Conservation (phyloP, 2,797 vertebrate species). For the Pampus argenteus region DNA sequence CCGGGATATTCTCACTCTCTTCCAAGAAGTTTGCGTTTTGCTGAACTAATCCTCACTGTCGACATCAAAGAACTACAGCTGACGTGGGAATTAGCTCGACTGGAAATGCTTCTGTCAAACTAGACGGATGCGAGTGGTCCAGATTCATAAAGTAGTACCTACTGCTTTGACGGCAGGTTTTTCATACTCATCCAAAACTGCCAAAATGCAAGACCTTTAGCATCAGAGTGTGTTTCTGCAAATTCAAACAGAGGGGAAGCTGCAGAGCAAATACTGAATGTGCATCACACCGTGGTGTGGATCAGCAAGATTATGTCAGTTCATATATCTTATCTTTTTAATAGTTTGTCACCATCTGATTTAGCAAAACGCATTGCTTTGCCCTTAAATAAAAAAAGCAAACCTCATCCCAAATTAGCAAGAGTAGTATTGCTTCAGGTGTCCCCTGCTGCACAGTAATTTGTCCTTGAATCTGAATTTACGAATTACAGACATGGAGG, state of each 20-base stretch:
- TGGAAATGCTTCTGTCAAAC: slow-evolving; percentile 69
- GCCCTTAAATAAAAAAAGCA: neutral
- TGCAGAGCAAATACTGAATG: slow-evolving; percentile 35
- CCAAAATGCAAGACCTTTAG: slow-evolving; percentile 35
- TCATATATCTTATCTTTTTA: slow-evolving; percentile 43
- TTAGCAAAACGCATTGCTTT: slow-evolving; percentile 34
- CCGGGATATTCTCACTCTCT: slow-evolving; percentile 46
- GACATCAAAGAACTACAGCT: slow-evolving; percentile 62
- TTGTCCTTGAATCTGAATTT: slow-evolving; percentile 3
- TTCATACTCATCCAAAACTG: slow-evolving; percentile 45
- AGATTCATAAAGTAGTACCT: slow-evolving; percentile 59
- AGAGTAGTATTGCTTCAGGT: slow-evolving; percentile 5
- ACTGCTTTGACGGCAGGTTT: slow-evolving; percentile 36
- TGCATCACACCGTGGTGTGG: slow-evolving; percentile 1
- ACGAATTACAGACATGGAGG: neutral
- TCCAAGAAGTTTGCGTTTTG: slow-evolving; percentile 65
- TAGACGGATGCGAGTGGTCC: slow-evolving; percentile 57
- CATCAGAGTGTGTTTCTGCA: slow-evolving; percentile 34
- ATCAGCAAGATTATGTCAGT: slow-evolving; percentile 51
- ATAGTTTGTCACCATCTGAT: slow-evolving; percentile 41
- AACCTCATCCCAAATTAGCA: neutral
- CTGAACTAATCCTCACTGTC: slow-evolving; percentile 67
- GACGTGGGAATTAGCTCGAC: slow-evolving; percentile 57
- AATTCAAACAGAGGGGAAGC: slow-evolving; percentile 40
- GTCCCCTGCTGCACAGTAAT: neutral